Conservation (phyloP, 2,113 vertebrate genomes). For the Gymnorhina tibicen region DNA sequence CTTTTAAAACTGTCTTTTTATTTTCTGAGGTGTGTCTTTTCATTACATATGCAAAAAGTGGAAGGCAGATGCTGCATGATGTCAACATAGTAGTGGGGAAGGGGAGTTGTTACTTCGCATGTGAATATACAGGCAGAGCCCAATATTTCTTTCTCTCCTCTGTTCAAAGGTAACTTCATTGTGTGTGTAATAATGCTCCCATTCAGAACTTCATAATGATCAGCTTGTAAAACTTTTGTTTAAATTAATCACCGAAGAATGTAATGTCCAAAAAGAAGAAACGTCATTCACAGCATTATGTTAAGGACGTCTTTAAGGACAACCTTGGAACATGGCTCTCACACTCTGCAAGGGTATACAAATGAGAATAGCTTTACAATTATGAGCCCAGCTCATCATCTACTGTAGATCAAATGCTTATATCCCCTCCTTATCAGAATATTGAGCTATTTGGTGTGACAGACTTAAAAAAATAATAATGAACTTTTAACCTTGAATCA, state of each 20-base stretch:
- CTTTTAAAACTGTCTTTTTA: not conserved
- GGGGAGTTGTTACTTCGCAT: constrained; percentile 42
- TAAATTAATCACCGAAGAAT: not conserved
- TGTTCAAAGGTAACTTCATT: constrained; percentile 9
- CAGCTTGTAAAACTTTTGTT: constrained; percentile 30
- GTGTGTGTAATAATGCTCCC: not conserved
- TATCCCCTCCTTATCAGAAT: not conserved
- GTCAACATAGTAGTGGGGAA: not conserved
- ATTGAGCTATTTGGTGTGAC: not conserved
- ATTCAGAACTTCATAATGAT: not conserved
- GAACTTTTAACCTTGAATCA: constrained; percentile 63
- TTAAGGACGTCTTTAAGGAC: not conserved
- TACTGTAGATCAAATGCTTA: not conserved
- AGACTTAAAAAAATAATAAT: not conserved
- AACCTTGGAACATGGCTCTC: not conserved
- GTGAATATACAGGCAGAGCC: constrained; percentile 21
- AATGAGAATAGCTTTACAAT: not conserved
- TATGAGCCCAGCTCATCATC: not conserved
- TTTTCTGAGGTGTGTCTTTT: constrained; percentile 34
- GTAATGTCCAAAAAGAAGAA: not conserved
- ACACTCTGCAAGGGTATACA: not conserved
- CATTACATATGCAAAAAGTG: constrained; percentile 27
- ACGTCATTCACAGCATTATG: not conserved
- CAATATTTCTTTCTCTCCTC: not conserved
- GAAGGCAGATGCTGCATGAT: constrained; percentile 35